Evolutionary conservation across 1,140 invertebrate species (phyloP).

Genomic region (Habropoda laboriosa): DNA sequence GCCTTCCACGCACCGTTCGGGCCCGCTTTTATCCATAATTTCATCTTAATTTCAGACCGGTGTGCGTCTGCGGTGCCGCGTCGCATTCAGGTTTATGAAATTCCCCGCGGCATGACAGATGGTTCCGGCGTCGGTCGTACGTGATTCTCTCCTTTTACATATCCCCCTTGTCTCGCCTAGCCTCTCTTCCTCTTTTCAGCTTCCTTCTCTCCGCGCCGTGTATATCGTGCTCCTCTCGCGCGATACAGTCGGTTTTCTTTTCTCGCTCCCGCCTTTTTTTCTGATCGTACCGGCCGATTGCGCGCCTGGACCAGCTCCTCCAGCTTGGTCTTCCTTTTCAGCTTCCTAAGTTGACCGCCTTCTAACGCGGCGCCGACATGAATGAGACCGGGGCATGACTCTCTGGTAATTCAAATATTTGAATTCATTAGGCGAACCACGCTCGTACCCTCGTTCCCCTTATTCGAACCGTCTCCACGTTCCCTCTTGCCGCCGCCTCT

Average conservation of each 20-base stretch:
- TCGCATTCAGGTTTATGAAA: slow-evolving; percentile 73
- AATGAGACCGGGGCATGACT: slow-evolving; percentile 65
- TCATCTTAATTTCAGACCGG: slow-evolving; percentile 75
- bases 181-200: background rate
- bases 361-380: slow-evolving; percentile 68
- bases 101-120: slow-evolving; percentile 70
- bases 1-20: slow-evolving; percentile 21
- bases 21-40: slow-evolving; percentile 76
- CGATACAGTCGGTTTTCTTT: slow-evolving; percentile 57
- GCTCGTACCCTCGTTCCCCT: slow-evolving; percentile 17
- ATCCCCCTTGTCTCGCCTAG: slow-evolving; percentile 41
- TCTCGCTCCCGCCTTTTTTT: slow-evolving; percentile 65
- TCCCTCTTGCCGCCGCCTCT: slow-evolving; percentile 4
- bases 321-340: slow-evolving; percentile 31
- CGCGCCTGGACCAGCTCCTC: slow-evolving; percentile 53
- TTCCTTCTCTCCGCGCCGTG: background rate
- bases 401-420: slow-evolving; percentile 76
- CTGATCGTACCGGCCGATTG: slow-evolving; percentile 72
- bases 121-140: slow-evolving; percentile 68
- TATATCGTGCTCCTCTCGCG: slow-evolving; percentile 9
- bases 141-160: slow-evolving; percentile 69
- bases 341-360: slow-evolving; percentile 51
- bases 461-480: slow-evolving; percentile 24
- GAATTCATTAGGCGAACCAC: slow-evolving; percentile 69
- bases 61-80: slow-evolving; percentile 33